These are phyloP conservation scores for Nineta flava DNA, from an alignment of 2,888 invertebrate genomes.

Conservation along the genomic window DNA sequence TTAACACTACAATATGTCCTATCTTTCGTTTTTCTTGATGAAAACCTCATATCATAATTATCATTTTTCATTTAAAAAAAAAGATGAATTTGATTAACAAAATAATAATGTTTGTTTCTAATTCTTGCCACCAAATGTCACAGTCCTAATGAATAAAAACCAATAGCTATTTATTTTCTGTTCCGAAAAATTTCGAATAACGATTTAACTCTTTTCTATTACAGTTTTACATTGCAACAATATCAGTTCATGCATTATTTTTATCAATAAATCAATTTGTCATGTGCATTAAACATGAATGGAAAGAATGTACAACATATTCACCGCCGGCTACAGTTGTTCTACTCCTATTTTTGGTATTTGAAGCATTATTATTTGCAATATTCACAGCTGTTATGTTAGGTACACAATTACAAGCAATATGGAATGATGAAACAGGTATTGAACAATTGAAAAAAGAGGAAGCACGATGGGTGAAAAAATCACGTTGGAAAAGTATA, in stretches of 20 bases:
- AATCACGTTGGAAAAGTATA: slow-evolving; percentile 86
- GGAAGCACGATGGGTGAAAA: slow-evolving; percentile 82
- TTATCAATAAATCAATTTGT: slow-evolving; percentile 88
- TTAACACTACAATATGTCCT: too few species aligned
- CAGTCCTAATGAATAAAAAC: neutral
- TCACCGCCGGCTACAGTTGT: slow-evolving; percentile 94
- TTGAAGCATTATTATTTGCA: slow-evolving; percentile 90
- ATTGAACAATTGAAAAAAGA: slow-evolving; percentile 96
- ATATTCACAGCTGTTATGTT: slow-evolving; percentile 98
- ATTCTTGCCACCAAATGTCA: neutral
- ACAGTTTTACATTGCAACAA: slow-evolving; percentile 94
- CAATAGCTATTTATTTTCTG: too few species aligned
- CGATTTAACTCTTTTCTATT: slow-evolving; percentile 19
- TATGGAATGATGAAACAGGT: slow-evolving; percentile 97
- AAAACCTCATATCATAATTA: too few species aligned
- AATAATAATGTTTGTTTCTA: too few species aligned
- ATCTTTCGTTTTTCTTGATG: too few species aligned
- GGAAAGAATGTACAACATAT: slow-evolving; percentile 86
- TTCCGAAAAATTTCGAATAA: too few species aligned
- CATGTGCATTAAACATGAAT: slow-evolving; percentile 82
- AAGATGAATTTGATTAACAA: too few species aligned
- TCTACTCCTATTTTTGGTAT: slow-evolving; percentile 75
- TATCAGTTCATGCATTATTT: slow-evolving; percentile 86
- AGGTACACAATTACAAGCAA: slow-evolving; percentile 89
- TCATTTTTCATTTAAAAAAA: too few species aligned